These are phyloP conservation scores for Pinctada fucata DNA, from an alignment of 2,888 invertebrate species.

Conservation along the genomic window DNA sequence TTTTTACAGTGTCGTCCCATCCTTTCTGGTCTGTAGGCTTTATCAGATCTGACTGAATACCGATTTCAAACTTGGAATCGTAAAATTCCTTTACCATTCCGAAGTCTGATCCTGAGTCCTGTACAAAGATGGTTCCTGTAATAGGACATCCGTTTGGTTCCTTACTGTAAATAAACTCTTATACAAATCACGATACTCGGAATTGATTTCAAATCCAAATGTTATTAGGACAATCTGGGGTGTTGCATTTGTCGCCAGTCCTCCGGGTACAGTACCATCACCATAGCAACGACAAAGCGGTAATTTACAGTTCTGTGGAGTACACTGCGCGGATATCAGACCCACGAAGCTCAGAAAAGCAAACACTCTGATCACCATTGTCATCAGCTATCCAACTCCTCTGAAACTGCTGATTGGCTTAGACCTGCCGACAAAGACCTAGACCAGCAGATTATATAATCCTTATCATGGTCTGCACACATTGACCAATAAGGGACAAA, in stretches of 20 bases:
- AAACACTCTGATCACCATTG: not conserved
- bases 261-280: not conserved
- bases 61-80: not conserved
- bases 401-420: too few species aligned
- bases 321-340: not conserved
- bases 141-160: not conserved
- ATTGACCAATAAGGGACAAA: too few species aligned
- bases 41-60: slow-evolving; percentile 5
- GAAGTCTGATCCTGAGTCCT: not conserved
- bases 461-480: too few species aligned
- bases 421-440: too few species aligned
- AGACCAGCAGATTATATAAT: too few species aligned
- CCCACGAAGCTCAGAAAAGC: too few species aligned
- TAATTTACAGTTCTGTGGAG: not conserved
- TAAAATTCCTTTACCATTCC: not conserved
- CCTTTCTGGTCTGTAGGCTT: slow-evolving; percentile 42
- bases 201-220: not conserved
- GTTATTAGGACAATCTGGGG: not conserved
- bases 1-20: slow-evolving; percentile 49
- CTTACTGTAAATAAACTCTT: not conserved
- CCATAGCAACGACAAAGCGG: not conserved
- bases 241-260: not conserved
- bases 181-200: not conserved
- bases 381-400: not conserved
- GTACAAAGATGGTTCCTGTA: not conserved